Conservation (phyloP, 2,888 invertebrate genomes). For the Criorhina ranunculi region DNA sequence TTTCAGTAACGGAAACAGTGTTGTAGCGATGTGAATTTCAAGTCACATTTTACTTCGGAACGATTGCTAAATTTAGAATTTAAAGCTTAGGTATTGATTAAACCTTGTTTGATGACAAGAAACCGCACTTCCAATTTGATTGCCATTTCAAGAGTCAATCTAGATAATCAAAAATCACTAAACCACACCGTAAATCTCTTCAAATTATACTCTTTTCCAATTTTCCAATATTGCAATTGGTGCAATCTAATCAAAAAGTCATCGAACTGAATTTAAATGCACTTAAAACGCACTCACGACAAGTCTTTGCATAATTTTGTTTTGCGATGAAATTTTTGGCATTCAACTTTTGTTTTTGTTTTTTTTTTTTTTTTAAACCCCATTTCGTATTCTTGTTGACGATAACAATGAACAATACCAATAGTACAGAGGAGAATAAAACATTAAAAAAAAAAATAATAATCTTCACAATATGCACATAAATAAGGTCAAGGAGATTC, state of each 20-base stretch:
- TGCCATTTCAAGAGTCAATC: background rate
- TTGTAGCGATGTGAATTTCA: too few species aligned
- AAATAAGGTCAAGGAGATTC: conserved; percentile 52
- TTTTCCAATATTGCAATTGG: background rate
- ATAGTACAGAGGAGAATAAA: background rate
- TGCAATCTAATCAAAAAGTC: background rate
- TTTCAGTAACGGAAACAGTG: too few species aligned
- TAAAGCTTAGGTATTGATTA: too few species aligned
- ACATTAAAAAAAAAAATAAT: conserved; percentile 22
- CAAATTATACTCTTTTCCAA: too few species aligned
- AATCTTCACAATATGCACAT: conserved; percentile 14
- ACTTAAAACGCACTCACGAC: background rate
- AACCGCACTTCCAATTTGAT: too few species aligned
- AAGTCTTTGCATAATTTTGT: background rate
- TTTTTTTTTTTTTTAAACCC: background rate
- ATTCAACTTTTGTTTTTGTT: too few species aligned
- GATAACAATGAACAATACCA: conserved; percentile 27
- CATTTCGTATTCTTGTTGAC: conserved; percentile 19
- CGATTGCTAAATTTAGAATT: too few species aligned
- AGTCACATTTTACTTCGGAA: too few species aligned
- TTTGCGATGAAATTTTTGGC: background rate
- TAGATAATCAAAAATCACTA: too few species aligned
- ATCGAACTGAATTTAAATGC: conserved; percentile 1
- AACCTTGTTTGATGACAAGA: too few species aligned
- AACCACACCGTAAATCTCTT: too few species aligned